Evolutionary conservation across 1,140 invertebrate species (phyloP), one percentile per base, ranked within the genome.

Genomic region (Drosophila lacteicornis): DNA sequence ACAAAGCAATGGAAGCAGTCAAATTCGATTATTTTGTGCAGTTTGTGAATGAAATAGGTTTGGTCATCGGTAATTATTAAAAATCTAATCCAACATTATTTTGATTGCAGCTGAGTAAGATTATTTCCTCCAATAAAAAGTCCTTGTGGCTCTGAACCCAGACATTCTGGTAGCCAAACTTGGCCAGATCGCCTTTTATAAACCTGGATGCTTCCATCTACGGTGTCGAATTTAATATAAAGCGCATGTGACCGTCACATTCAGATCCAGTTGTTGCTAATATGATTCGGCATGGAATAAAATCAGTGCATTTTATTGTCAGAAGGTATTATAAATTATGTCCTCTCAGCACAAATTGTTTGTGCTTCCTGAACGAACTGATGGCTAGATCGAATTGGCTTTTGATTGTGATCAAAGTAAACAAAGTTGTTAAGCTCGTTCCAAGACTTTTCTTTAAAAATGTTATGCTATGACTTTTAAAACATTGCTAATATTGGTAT

Each of bases 1-100:
- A 38, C 19, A 55, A 19, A 17, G 4, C 11, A 17, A 51, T 33
- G 11, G 17, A 38, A 38, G 17, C 12, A 0, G 7, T 40, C 6
- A 13, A 40, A 40, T 22, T 36, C 3, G 30, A 9, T 36, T 53
- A 53, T 36, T 19, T 53, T 3, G 2, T 36, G 36, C 12, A 36
- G 51, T 38, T 38, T 38, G 51, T 55, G 51, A 55, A 55, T 55
- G 30, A 19, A 55, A 55, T 22, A 13, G 51, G 2, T 13, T 53
- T 55, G 33, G 51, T 38, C 12, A 33, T 38, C 33, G 17, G 19
- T 55, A 38, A 19, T 38, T 38, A 22, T 38, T 3, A 13, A 36
- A 19, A 19, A 36, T 15, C 30, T 3, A 55, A 13, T 9, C 7
- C 33, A 4, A 55, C 19, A 38, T 36, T 15, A 36, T 53, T 19